A percentile compares a stretch with the other conserved stretches of the same genome.
These are phyloP conservation scores for Myripristis murdjan DNA, from an alignment of 2,797 vertebrate species.

Conservation along the genomic window DNA sequence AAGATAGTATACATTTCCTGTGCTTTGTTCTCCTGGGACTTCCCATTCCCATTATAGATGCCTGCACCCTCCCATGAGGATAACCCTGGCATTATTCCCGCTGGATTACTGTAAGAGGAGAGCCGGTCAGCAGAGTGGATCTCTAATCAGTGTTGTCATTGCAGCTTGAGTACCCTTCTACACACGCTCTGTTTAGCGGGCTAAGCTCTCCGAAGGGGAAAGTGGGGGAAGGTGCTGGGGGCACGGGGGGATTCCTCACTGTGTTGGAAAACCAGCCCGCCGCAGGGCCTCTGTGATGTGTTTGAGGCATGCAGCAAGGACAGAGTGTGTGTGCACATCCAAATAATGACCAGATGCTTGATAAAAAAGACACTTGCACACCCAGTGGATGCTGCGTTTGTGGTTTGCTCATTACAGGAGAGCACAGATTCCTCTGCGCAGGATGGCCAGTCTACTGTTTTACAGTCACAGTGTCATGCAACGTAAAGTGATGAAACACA, in stretches of 20 bases:
- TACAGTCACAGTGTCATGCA: conserved; percentile 11
- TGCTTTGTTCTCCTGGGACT: not conserved
- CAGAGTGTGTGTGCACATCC: conserved; percentile 1
- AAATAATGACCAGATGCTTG: conserved; percentile 36
- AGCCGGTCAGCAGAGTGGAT: not conserved
- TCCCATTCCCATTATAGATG: conserved; percentile 8
- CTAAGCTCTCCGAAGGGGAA: not conserved
- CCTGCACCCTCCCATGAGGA: conserved; percentile 1
- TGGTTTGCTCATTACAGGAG: conserved; percentile 25
- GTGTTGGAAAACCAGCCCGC: conserved; percentile 7
- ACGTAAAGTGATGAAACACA: conserved; percentile 53
- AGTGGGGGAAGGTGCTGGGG: conserved; percentile 11
- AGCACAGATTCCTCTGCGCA: not conserved
- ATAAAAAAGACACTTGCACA: conserved; percentile 4
- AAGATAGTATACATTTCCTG: conserved; percentile 20
- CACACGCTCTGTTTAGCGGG: conserved; percentile 32
- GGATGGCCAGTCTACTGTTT: conserved; percentile 21
- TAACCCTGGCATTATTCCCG: conserved; percentile 8
- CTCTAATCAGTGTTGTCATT: conserved; percentile 49
- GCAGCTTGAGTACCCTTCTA: conserved; percentile 39
- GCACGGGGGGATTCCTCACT: conserved; percentile 48
- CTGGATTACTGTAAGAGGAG: conserved; percentile 15
- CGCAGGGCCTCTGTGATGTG: not conserved
- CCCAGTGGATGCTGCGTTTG: not conserved
- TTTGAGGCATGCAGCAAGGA: not conserved